A percentile compares a stretch with the other conserved stretches of the same genome.
phyloP scores from a whole-genome alignment of 1,140 invertebrate genomes.

The Meloidogyne exigua region DNA sequence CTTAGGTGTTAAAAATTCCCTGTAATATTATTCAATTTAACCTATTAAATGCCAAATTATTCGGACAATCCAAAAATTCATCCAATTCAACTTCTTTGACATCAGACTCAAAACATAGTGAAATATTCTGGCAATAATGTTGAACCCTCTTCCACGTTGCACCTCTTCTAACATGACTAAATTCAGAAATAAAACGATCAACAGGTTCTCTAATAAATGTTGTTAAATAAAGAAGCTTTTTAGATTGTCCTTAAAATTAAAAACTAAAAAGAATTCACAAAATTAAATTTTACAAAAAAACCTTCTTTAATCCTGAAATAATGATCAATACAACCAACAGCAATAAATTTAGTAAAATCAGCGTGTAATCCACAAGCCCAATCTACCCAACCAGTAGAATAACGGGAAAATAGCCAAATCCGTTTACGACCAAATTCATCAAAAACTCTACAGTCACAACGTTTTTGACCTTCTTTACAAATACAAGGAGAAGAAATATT shows the following conservation, averaged over 20 bases:
- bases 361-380: slow-evolving; percentile 98
- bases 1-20: too few species aligned
- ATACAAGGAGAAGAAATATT: slow-evolving; percentile 55
- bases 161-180: slow-evolving; percentile 88
- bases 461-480: slow-evolving; percentile 49
- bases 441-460: slow-evolving; percentile 75
- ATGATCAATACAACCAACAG: slow-evolving; percentile 71
- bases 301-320: slow-evolving; percentile 65
- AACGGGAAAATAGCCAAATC: slow-evolving; percentile 93
- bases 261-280: too few species aligned
- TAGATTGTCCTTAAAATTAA: slow-evolving; percentile 41
- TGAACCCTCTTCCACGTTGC: slow-evolving; percentile 87
- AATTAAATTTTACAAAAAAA: background rate
- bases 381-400: slow-evolving; percentile 78
- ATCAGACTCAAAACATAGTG: slow-evolving; percentile 66
- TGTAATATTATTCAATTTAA: slow-evolving; percentile 63
- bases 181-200: slow-evolving; percentile 84
- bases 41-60: slow-evolving; percentile 89
- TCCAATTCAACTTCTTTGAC: slow-evolving; percentile 68
- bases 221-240: slow-evolving; percentile 82
- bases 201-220: slow-evolving; percentile 89
- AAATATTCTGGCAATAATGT: slow-evolving; percentile 78
- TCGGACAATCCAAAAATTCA: slow-evolving; percentile 75
- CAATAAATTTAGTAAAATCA: slow-evolving; percentile 91
- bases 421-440: slow-evolving; percentile 30